These are phyloP conservation scores for Seison nebaliae DNA, from an alignment of 1,140 invertebrate species.

Conservation along the genomic window DNA sequence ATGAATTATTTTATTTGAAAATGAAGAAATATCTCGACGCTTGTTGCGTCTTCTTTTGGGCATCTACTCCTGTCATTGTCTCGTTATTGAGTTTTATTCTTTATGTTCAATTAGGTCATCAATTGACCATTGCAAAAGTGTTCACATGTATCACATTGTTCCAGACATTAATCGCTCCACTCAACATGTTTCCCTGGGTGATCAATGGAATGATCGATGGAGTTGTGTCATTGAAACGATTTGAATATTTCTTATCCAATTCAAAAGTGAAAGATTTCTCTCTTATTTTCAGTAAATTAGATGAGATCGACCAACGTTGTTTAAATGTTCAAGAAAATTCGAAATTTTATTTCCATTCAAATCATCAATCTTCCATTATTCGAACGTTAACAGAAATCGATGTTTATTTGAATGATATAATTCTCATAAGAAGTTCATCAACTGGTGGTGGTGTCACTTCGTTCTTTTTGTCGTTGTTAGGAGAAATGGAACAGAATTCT, in stretches of 20 bases:
- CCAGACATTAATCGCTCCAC: constrained; percentile 72
- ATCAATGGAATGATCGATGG: constrained; percentile 78
- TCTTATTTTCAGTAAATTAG: constrained; percentile 19
- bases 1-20: constrained; percentile 40
- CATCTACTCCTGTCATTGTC: constrained; percentile 80
- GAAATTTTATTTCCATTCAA: background rate
- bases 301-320: background rate
- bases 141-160: constrained; percentile 78
- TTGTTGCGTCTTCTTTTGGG: constrained; percentile 95
- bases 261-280: no score
- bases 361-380: background rate
- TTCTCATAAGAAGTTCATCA: no score
- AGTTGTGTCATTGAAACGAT: constrained; percentile 33
- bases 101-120: constrained; percentile 52
- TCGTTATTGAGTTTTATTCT: constrained; percentile 64
- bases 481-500: no score
- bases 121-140: constrained; percentile 52
- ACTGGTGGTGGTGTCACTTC: no score
- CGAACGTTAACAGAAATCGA: no score
- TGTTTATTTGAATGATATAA: no score
- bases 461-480: no score
- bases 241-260: constrained; percentile 20
- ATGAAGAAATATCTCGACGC: constrained; percentile 83
- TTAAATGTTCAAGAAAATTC: background rate
- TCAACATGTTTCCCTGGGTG: constrained; percentile 95